Conservation (phyloP, 2,888 invertebrate genomes). For the Andrena hattorfiana region DNA sequence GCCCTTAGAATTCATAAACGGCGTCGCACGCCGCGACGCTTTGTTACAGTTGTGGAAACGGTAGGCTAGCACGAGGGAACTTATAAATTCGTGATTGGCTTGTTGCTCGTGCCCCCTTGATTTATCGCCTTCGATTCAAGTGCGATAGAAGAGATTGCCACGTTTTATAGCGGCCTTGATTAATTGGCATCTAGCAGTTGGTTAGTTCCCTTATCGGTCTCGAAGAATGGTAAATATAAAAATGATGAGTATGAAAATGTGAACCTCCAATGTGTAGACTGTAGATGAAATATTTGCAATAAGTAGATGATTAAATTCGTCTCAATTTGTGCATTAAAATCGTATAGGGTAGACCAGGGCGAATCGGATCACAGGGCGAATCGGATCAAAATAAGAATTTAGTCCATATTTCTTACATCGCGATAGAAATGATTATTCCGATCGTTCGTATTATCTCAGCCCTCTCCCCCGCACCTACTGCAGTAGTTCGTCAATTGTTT, state of each 20-base stretch:
- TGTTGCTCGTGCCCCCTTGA: background rate
- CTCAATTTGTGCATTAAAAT: no score
- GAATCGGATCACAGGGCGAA: no score
- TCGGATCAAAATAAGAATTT: no score
- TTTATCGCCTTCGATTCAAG: background rate
- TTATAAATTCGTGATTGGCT: constrained; percentile 3
- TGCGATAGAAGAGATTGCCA: background rate
- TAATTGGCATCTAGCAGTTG: background rate
- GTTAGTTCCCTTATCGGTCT: background rate
- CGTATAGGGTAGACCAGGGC: no score
- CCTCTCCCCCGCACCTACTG: no score
- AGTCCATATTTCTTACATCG: no score
- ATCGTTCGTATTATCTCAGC: no score
- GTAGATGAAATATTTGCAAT: no score
- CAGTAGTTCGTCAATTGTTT: no score
- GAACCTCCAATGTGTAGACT: no score
- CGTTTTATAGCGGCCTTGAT: background rate
- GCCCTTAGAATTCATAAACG: constrained; percentile 64
- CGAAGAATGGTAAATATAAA: background rate
- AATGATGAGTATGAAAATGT: background rate
- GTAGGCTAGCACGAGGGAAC: background rate
- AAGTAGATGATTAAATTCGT: no score
- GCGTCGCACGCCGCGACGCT: constrained; percentile 38
- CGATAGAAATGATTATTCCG: no score
- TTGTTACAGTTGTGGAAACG: constrained; percentile 24